Percentiles rank a stretch among this genome's conserved stretches.
phyloP scores from a whole-genome alignment of 2,888 invertebrate species.

The Coelopa pilipes region DNA sequence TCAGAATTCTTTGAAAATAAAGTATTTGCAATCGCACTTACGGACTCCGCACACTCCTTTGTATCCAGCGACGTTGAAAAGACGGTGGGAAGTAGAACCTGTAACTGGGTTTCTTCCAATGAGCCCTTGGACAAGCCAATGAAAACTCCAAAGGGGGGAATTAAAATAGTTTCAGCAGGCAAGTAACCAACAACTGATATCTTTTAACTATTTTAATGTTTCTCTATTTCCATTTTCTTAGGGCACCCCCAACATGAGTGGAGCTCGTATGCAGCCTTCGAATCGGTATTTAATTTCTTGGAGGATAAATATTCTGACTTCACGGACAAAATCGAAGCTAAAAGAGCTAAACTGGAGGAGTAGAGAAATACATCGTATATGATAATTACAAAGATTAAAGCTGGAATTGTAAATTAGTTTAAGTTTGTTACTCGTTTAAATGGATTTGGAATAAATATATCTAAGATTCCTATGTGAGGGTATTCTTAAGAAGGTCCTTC shows the following conservation, averaged over 20 bases:
- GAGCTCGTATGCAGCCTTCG: slow-evolving; percentile 75
- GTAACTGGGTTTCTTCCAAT: slow-evolving; percentile 73
- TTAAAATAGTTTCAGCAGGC: slow-evolving; percentile 74
- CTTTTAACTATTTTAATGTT: not conserved
- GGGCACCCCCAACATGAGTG: slow-evolving; percentile 77
- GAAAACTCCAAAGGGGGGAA: slow-evolving; percentile 67
- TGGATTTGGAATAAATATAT: no score
- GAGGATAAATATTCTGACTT: slow-evolving; percentile 61
- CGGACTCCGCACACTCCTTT: slow-evolving; percentile 76
- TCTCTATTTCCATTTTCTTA: slow-evolving; percentile 53
- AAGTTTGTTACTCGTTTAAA: no score
- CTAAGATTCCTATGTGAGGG: not conserved
- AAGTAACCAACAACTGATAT: slow-evolving; percentile 25
- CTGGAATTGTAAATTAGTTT: not conserved
- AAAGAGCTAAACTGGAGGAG: slow-evolving; percentile 37
- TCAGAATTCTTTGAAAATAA: slow-evolving; percentile 72
- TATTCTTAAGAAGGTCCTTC: not conserved
- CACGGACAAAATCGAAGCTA: slow-evolving; percentile 31
- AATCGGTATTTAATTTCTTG: slow-evolving; percentile 75
- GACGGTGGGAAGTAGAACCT: slow-evolving; percentile 49
- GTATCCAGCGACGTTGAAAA: slow-evolving; percentile 45
- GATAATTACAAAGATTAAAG: not conserved
- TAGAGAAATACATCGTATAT: not conserved
- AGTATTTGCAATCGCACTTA: slow-evolving; percentile 80
- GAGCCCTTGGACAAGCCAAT: slow-evolving; percentile 70